Evolutionary conservation across 2,113 vertebrate species (phyloP).

Genomic region (Podarcis muralis): DNA sequence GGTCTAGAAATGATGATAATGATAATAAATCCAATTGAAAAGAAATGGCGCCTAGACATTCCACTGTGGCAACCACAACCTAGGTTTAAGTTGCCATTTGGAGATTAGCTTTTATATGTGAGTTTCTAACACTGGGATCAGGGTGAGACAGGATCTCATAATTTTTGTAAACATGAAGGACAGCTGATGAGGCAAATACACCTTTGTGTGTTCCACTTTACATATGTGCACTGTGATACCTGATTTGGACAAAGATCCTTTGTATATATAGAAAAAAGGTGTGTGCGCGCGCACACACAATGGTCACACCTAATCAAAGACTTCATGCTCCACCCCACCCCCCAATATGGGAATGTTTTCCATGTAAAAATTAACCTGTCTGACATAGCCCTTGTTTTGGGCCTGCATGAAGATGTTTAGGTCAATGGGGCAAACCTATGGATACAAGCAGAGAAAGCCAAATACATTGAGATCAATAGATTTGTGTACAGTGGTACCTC

Average conservation of each 20-base stretch:
- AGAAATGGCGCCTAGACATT: too few species aligned
- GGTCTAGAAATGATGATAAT: too few species aligned
- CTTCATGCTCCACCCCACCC: not conserved
- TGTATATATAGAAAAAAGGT: not conserved
- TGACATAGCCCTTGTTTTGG: not conserved
- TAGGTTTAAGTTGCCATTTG: too few species aligned
- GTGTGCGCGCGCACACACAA: too few species aligned
- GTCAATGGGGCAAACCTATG: not conserved
- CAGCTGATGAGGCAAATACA: not conserved
- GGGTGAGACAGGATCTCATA: not conserved
- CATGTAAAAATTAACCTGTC: not conserved
- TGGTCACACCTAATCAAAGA: too few species aligned
- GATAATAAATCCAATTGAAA: too few species aligned
- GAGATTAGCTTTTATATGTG: too few species aligned
- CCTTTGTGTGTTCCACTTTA: not conserved
- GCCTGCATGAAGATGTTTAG: not conserved
- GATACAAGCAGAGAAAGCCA: not conserved
- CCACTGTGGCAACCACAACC: too few species aligned
- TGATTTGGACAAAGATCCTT: not conserved
- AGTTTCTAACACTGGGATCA: too few species aligned
- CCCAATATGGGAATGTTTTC: not conserved
- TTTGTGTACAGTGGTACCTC: too few species aligned
- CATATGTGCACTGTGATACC: not conserved
- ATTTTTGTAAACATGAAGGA: not conserved
- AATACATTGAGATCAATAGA: not conserved